phyloP scores from a whole-genome alignment of 2,888 invertebrate genomes.

The Xestia sexstrigata region DNA sequence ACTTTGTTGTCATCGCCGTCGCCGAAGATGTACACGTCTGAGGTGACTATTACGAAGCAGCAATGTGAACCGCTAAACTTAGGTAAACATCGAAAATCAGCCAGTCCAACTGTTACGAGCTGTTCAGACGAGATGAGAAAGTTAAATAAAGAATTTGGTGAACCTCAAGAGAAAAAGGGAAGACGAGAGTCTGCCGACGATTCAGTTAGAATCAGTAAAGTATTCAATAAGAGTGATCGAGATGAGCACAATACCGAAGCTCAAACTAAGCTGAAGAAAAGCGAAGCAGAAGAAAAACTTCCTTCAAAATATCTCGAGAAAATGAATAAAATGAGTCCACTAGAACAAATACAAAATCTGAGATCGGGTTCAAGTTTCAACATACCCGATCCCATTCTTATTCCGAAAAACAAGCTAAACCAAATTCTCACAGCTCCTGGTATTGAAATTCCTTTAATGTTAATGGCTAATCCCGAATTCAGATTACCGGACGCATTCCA shows the following conservation, averaged over 20 bases:
- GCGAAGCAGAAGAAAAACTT: constrained; percentile 76
- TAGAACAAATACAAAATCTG: constrained; percentile 93
- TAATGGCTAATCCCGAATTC: constrained; percentile 93
- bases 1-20: constrained; percentile 91
- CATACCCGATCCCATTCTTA: constrained; percentile 95
- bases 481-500: constrained; percentile 94
- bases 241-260: constrained; percentile 73
- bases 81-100: constrained; percentile 92
- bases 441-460: constrained; percentile 94
- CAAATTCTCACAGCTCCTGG: constrained; percentile 93
- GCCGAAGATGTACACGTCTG: constrained; percentile 91
- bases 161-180: constrained; percentile 86
- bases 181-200: constrained; percentile 82
- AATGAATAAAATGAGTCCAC: constrained; percentile 84
- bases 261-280: constrained; percentile 62
- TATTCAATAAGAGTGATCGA: constrained; percentile 78
- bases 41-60: constrained; percentile 89
- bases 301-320: constrained; percentile 67
- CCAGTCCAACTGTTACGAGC: constrained; percentile 94
- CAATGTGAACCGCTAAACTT: constrained; percentile 93
- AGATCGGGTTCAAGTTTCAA: constrained; percentile 92
- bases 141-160: constrained; percentile 88
- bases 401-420: constrained; percentile 94
- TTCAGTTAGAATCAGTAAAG: constrained; percentile 83
- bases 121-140: constrained; percentile 93